Evolutionary conservation across 2,113 vertebrate species (phyloP).

Genomic region (Mormyrus iriodes): DNA sequence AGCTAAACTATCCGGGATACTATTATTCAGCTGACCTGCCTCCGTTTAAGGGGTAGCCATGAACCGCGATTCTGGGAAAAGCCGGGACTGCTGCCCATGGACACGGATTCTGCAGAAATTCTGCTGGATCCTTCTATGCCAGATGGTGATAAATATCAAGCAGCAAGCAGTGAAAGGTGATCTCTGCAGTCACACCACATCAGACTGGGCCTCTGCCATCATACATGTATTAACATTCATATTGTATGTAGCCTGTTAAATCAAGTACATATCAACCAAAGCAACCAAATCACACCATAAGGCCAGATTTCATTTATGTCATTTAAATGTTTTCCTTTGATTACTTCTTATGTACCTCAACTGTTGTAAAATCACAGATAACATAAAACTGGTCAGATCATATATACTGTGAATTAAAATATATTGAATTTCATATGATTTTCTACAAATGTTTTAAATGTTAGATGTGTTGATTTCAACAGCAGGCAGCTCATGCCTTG

Average conservation of each 20-base stretch:
- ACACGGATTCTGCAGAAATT: slow-evolving; percentile 2
- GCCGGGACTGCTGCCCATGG: not conserved
- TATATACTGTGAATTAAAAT: not conserved
- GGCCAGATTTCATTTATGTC: not conserved
- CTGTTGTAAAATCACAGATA: not conserved
- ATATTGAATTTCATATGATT: not conserved
- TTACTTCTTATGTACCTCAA: not conserved
- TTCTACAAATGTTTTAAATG: not conserved
- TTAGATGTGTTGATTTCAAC: not conserved
- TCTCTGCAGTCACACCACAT: not conserved
- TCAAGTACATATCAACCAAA: not conserved
- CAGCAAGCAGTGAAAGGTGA: slow-evolving; percentile 19
- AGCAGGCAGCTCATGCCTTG: slow-evolving; percentile 56
- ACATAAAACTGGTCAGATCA: not conserved
- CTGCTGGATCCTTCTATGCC: slow-evolving; percentile 19
- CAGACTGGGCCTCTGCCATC: not conserved
- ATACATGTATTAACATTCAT: not conserved
- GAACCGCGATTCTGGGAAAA: not conserved
- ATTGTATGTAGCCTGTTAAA: not conserved
- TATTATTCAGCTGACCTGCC: not conserved
- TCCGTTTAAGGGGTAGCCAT: not conserved
- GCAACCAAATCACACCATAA: not conserved
- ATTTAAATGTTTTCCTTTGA: not conserved
- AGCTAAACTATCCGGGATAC: not conserved
- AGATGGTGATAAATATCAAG: slow-evolving; percentile 1